Percentiles rank a stretch among this genome's conserved stretches.
These are phyloP conservation scores for Hyposmocoma kahamanoa DNA, from an alignment of 1,140 invertebrate species.

Conservation along the genomic window DNA sequence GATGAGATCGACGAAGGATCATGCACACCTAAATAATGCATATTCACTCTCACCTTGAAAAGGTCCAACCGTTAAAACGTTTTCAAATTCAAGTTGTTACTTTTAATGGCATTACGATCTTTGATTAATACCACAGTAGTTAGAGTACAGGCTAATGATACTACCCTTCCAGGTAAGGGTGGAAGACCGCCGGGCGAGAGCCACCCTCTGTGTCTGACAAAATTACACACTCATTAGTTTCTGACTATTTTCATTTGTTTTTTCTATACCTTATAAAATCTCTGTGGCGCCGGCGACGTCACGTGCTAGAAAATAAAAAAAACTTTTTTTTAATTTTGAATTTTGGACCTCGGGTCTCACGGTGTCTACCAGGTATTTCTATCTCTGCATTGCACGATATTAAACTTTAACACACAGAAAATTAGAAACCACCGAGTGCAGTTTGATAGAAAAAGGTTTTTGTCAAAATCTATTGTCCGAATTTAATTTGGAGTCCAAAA, in stretches of 20 bases:
- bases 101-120: constrained; percentile 15
- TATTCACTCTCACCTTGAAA: too few relatives aligned
- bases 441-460: background rate
- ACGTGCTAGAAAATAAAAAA: background rate
- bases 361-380: too few relatives aligned
- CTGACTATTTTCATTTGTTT: constrained; percentile 53
- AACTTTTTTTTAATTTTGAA: too few relatives aligned
- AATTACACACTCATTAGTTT: constrained; percentile 65
- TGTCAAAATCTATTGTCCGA: background rate
- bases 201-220: constrained; percentile 50
- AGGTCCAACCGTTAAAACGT: too few relatives aligned
- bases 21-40: too few relatives aligned
- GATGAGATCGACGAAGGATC: too few relatives aligned
- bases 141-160: constrained; percentile 22
- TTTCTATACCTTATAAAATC: constrained; percentile 24
- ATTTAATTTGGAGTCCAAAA: constrained; percentile 15
- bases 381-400: too few relatives aligned
- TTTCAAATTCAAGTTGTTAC: too few relatives aligned
- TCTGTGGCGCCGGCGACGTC: constrained; percentile 25
- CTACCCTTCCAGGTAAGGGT: constrained; percentile 47
- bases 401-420: too few relatives aligned
- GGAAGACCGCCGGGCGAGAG: constrained; percentile 40
- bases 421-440: too few relatives aligned
- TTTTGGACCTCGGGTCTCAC: too few relatives aligned
- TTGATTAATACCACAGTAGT: constrained; percentile 28